phyloP scores from a whole-genome alignment of 2,113 vertebrate species.

The Cyanistes caeruleus region DNA sequence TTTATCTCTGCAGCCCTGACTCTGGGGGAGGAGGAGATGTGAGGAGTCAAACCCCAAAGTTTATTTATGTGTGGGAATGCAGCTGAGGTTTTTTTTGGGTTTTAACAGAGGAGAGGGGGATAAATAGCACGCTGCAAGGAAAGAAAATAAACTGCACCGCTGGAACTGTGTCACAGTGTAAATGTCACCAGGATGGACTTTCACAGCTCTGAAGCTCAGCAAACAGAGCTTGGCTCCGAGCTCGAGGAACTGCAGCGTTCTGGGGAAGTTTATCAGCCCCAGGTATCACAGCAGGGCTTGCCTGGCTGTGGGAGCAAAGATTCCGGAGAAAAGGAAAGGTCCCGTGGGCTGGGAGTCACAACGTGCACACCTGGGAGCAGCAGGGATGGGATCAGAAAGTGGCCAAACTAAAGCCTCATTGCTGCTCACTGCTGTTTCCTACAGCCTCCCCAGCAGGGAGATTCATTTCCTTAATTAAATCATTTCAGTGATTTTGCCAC shows the following conservation, averaged over 20 bases:
- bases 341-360: neutral
- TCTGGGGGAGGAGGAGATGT: neutral
- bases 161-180: accelerated
- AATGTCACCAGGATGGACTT: neutral
- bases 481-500: neutral
- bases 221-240: neutral
- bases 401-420: accelerated
- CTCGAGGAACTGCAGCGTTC: neutral
- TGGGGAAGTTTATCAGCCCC: constrained; percentile 2
- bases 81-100: neutral
- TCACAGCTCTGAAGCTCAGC: neutral
- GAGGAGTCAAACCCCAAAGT: neutral
- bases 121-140: accelerated
- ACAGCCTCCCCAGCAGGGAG: neutral
- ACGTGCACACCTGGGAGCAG: neutral
- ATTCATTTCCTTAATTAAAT: neutral
- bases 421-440: neutral
- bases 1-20: too few relatives aligned
- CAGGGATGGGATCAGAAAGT: neutral
- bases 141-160: neutral
- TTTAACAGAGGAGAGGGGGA: neutral
- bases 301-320: neutral
- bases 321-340: constrained; percentile 16
- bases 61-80: neutral
- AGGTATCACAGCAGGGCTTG: neutral